A percentile compares a stretch with the other conserved stretches of the same genome.
Conservation (phyloP, 2,113 vertebrate genomes). For the Coturnix japonica region DNA sequence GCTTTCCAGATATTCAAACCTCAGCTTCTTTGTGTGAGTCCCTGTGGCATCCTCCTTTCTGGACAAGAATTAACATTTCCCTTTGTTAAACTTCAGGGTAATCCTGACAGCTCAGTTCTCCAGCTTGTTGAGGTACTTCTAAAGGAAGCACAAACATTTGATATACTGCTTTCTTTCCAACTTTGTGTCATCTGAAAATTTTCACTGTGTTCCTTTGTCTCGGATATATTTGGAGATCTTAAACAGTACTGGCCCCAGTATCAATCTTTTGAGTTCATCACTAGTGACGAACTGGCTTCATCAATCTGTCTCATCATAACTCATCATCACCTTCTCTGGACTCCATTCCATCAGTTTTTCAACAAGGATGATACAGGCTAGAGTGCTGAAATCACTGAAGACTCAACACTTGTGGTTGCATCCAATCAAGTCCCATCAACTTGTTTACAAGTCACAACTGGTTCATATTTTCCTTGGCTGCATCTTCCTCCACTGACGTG, state of each 20-base stretch:
- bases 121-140: not conserved
- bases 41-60: not conserved
- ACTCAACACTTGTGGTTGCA: fast-evolving
- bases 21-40: not conserved
- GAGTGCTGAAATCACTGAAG: not conserved
- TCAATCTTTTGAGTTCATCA: not conserved
- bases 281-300: not conserved
- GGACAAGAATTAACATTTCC: not conserved
- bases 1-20: not conserved
- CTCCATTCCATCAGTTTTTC: not conserved
- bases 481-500: not conserved
- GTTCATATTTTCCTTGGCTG: not conserved
- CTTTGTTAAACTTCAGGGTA: not conserved
- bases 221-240: not conserved
- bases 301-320: not conserved
- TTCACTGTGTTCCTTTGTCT: not conserved
- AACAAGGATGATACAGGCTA: not conserved
- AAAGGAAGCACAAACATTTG: not conserved
- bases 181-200: not conserved
- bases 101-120: not conserved
- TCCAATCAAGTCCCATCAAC: not conserved
- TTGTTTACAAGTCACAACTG: not conserved
- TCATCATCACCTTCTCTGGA: not conserved
- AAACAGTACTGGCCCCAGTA: not conserved
- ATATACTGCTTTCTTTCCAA: not conserved